These are phyloP conservation scores for Drosophila fungiperda DNA, from an alignment of 2,888 invertebrate species.

Conservation along the genomic window DNA sequence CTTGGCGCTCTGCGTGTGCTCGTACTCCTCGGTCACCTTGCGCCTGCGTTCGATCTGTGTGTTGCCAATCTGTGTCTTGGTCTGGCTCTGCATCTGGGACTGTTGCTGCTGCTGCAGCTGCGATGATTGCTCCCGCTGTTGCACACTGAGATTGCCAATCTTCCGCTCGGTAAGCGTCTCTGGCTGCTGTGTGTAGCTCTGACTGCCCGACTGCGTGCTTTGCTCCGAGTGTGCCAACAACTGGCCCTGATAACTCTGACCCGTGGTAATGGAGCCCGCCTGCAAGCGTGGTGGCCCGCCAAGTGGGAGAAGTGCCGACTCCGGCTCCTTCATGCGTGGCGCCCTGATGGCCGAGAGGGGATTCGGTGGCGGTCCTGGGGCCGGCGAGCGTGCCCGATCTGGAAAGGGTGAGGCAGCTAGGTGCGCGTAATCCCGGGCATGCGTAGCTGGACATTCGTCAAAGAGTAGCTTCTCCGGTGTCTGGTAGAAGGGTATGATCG, in stretches of 20 bases:
- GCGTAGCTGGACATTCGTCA: conserved; percentile 88
- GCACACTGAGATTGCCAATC: conserved; percentile 86
- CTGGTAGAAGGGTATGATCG: conserved; percentile 92
- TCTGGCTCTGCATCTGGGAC: conserved; percentile 82
- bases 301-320: conserved; percentile 60
- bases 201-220: conserved; percentile 85
- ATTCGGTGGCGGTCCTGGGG: conserved; percentile 90
- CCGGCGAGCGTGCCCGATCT: conserved; percentile 89
- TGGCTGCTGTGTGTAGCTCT: conserved; percentile 85
- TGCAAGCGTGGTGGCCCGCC: conserved; percentile 74
- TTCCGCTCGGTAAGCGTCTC: conserved; percentile 86
- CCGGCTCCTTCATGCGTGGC: conserved; percentile 87
- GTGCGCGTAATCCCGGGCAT: conserved; percentile 88
- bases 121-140: conserved; percentile 86
- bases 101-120: conserved; percentile 84
- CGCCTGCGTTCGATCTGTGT: conserved; percentile 88
- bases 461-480: conserved; percentile 88
- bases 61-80: conserved; percentile 86
- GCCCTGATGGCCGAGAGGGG: conserved; percentile 88
- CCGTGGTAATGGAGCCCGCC: conserved; percentile 84
- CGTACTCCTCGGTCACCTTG: conserved; percentile 89
- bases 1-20: conserved; percentile 88
- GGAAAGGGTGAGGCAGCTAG: conserved; percentile 89
- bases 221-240: conserved; percentile 85
- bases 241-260: conserved; percentile 84